These are phyloP conservation scores for Neosilurus mollespiculum DNA, from an alignment of 2,797 vertebrate species.

Conservation along the genomic window DNA sequence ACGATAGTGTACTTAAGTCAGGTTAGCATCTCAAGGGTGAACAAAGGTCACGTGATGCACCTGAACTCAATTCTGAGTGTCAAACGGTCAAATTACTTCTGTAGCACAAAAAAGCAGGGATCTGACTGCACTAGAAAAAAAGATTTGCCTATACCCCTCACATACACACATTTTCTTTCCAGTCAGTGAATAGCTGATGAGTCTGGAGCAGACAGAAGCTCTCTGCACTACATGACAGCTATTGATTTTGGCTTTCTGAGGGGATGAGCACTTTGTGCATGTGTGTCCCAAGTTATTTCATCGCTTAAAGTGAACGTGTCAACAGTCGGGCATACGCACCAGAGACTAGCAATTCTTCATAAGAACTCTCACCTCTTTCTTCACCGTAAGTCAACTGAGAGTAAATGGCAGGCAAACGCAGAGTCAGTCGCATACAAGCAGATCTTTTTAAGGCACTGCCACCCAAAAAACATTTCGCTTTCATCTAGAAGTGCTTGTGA, in stretches of 20 bases:
- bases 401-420: too few relatives aligned
- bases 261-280: not conserved
- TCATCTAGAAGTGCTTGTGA: too few relatives aligned
- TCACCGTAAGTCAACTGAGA: too few relatives aligned
- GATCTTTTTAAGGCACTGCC: too few relatives aligned
- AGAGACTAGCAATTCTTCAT: too few relatives aligned
- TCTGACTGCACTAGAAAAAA: not conserved
- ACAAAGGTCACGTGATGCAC: not conserved
- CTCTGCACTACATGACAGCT: not conserved
- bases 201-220: not conserved
- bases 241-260: conserved; percentile 7
- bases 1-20: not conserved
- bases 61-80: not conserved
- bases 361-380: too few relatives aligned
- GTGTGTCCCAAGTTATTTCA: not conserved
- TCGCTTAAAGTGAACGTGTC: not conserved
- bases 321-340: too few relatives aligned
- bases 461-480: too few relatives aligned
- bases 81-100: not conserved
- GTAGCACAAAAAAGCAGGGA: not conserved
- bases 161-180: not conserved
- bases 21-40: not conserved
- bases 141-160: too few relatives aligned
- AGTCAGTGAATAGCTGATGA: not conserved
- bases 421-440: too few relatives aligned